Evolutionary conservation across 2,888 invertebrate genomes (phyloP), one percentile per base, ranked within the genome.

Genomic region (Drosophila quinaria): DNA sequence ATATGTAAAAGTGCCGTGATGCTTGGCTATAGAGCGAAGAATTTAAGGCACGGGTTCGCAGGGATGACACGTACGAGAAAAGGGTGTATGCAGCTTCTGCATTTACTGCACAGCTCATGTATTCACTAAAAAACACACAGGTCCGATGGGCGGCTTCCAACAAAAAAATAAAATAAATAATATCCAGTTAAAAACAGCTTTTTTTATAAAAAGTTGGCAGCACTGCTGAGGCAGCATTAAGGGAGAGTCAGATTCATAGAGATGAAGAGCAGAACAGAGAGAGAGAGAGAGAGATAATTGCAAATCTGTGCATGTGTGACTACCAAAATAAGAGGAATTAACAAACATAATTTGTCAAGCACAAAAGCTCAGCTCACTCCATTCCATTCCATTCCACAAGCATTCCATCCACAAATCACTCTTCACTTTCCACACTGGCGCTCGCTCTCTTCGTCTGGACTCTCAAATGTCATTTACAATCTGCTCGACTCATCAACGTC

Each of bases 401-500:
- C 13, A 39, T 15, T 39, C 8, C 17, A 11, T 42, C 42, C 42
- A 42, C 42, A 31, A 33, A 49, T 6, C 17, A 49, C 49, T 19
- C 31, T 49, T 11, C 31, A 31, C 63, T 41, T 54, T 60, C 15
- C 52, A 62, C 61, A 58, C 17, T 37, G 51, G 15, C 13, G 39
- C 61, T 41, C 52, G 39, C 61, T 41, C 52, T 60, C 39, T 22
- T 3, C 10, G 35, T 49, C 39, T 50, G 51, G 15, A 41, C 78
- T 66, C 74, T 79, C 74, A 70, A 85, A 74, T 84, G 83, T 87
- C 83, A 85, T 81, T 81, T 75, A 78, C 82, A 87, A 87, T 87
- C 70, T 78, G 78, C 81, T 83, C 66, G 78, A 83, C 81, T 87
- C 87, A 84, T 84, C 83, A 85, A 87, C 78, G 80, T 87, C 87